phyloP scores from a whole-genome alignment of 2,888 invertebrate species.

The Heteromyza rotundicornis region DNA sequence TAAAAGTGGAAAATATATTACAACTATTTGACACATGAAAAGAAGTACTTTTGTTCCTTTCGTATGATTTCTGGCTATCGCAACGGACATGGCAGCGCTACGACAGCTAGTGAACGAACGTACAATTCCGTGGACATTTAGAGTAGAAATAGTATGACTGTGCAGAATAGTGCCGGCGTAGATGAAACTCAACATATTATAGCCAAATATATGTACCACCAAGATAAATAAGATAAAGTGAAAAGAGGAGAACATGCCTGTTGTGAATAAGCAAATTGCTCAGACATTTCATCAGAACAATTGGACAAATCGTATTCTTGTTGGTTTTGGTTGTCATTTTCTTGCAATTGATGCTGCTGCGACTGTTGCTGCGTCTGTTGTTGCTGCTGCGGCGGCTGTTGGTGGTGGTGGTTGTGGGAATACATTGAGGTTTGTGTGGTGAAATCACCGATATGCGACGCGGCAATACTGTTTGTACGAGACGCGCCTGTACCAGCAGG shows the following conservation, averaged over 20 bases:
- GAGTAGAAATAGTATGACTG: too few relatives aligned
- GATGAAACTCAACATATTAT: neutral
- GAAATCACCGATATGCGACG: neutral
- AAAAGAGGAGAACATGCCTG: conserved; percentile 57
- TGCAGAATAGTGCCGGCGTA: too few relatives aligned
- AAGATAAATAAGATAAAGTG: too few relatives aligned
- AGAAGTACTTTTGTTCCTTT: too few relatives aligned
- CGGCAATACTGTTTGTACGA: conserved; percentile 15
- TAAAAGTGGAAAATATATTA: too few relatives aligned
- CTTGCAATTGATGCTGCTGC: conserved; percentile 28
- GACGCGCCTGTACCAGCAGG: conserved; percentile 20
- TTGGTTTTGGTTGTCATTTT: neutral
- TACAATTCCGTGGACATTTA: too few relatives aligned
- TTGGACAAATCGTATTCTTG: conserved; percentile 34
- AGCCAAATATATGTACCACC: neutral
- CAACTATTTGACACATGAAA: too few relatives aligned
- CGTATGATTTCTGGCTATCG: too few relatives aligned
- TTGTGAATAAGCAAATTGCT: conserved; percentile 41
- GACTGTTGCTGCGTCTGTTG: conserved; percentile 25
- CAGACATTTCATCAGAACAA: conserved; percentile 29
- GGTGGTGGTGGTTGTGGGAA: conserved; percentile 31
- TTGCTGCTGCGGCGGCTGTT: conserved; percentile 21
- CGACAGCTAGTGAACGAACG: too few relatives aligned
- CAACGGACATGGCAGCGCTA: too few relatives aligned
- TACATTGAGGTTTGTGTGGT: neutral